Conservation (phyloP, 2,113 vertebrate species). For the Murina feae region DNA sequence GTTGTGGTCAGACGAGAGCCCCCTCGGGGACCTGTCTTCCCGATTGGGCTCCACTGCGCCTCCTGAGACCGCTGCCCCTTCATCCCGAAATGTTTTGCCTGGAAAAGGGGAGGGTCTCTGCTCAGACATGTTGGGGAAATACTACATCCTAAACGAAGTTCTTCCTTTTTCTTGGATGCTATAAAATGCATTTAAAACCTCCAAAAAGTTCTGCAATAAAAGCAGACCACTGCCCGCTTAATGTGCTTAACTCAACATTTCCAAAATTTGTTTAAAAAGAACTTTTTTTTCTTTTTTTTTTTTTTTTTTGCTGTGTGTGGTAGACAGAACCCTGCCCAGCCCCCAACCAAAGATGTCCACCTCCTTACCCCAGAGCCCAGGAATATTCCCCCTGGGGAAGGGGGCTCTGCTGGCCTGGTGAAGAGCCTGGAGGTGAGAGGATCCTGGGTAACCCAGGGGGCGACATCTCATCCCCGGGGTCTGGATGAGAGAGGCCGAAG, state of each 20-base stretch:
- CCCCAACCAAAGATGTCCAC: background rate
- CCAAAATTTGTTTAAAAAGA: background rate
- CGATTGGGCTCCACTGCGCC: accelerated
- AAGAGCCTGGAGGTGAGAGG: background rate
- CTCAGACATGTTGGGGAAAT: background rate
- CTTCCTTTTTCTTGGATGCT: background rate
- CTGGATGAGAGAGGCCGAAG: background rate
- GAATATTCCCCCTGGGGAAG: accelerated
- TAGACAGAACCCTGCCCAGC: background rate
- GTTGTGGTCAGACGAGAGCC: accelerated
- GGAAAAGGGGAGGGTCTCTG: background rate
- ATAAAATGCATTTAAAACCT: background rate
- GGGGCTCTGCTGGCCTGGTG: accelerated
- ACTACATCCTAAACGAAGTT: background rate
- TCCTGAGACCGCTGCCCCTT: background rate
- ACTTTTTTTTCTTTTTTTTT: too few relatives aligned
- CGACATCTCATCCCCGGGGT: background rate
- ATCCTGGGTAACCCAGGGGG: background rate
- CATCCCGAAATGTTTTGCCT: background rate
- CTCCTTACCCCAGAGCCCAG: background rate
- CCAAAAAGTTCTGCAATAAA: background rate
- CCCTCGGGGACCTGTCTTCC: background rate
- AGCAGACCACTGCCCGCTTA: background rate
- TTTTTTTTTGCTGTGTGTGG: too few relatives aligned
- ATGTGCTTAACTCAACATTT: background rate